Percentiles rank a stretch among this genome's conserved stretches.
Evolutionary conservation across 2,797 vertebrate genomes (phyloP).

Genomic region (Sebastes taczanowskii): DNA sequence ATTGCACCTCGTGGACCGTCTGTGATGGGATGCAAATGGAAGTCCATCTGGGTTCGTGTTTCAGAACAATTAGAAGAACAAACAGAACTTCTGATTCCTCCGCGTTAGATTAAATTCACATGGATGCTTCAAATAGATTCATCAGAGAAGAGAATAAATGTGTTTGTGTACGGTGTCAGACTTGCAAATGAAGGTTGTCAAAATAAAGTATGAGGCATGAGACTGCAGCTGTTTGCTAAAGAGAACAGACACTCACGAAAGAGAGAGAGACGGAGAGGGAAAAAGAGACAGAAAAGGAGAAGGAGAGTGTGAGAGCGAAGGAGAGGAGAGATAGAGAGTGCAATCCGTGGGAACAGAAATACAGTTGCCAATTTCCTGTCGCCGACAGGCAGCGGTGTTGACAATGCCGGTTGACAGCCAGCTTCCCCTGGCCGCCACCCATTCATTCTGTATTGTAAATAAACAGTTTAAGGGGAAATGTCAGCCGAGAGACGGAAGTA

Average conservation of each 20-base stretch:
- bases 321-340: conserved; percentile 39
- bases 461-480: conserved; percentile 78
- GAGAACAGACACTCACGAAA: conserved; percentile 30
- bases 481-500: conserved; percentile 56
- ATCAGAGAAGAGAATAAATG: conserved; percentile 26
- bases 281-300: conserved; percentile 25
- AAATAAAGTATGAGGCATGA: conserved; percentile 52
- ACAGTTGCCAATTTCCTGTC: conserved; percentile 78
- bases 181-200: conserved; percentile 58
- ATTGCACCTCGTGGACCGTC: conserved; percentile 14
- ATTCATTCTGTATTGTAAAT: conserved; percentile 74
- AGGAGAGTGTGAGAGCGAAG: conserved; percentile 18
- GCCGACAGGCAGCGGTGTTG: conserved; percentile 68
- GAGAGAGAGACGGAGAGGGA: not conserved
- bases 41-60: not conserved
- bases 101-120: conserved; percentile 10
- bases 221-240: conserved; percentile 46
- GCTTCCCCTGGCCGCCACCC: conserved; percentile 62
- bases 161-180: conserved; percentile 43
- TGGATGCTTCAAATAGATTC: conserved; percentile 20
- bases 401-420: conserved; percentile 73
- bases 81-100: conserved; percentile 20
- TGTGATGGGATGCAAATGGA: conserved; percentile 28
- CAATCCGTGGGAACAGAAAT: conserved; percentile 66
- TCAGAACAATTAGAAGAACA: conserved; percentile 28